Base-by-base conservation (phyloP, 2,888 invertebrate species). In the Leptarthrus brevirostris region DNA sequence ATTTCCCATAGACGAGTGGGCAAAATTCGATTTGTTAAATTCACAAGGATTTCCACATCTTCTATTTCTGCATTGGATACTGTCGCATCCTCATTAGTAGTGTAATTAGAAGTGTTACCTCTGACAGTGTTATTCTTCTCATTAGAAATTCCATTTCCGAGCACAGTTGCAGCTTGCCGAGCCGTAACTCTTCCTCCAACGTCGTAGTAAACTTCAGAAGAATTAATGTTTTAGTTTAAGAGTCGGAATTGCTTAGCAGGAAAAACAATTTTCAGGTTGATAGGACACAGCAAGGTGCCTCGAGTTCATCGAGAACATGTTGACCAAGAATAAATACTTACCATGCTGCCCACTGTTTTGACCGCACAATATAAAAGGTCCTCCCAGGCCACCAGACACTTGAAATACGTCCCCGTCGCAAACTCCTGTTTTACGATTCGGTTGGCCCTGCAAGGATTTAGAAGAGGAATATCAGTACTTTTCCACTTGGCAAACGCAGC, bases 321-420 rank as follows among this genome's bases (percentile, higher is more conserved):
- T n/a, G n/a, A n/a, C n/a, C n/a, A n/a, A n/a, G n/a, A n/a, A n/a
- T n/a, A n/a, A n/a, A n/a, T 18, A 54, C 89, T 88, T 83, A 94
- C 94, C 87, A 79, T 94, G 94, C 79, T 94, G 94, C 12, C 93
- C 93, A 80, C 92, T 93, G 81, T 94, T 94, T 81, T 93, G 90
- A 0, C 94, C 94, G 81, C 94, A 94, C 8, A 94, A 79, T 12
- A 87, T 88, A 77, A 94, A 87, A 71, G 87, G 87, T 64, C 86
- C 87, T 1, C 82, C 81, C 0, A 86, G 86, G 3, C 89, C 90
- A 0, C 89, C 90, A 16, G 83, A 83, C 75, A 93, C 82, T 1
- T 87, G 83, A 83, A 92, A 90, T 5, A 89, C 86, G 80, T 94
- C 94, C 53, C 92, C 91, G 78, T 93, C 92, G 79, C 94, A 94